Conservation (phyloP, 2,113 vertebrate genomes). For the Chlorocebus sabaeus region DNA sequence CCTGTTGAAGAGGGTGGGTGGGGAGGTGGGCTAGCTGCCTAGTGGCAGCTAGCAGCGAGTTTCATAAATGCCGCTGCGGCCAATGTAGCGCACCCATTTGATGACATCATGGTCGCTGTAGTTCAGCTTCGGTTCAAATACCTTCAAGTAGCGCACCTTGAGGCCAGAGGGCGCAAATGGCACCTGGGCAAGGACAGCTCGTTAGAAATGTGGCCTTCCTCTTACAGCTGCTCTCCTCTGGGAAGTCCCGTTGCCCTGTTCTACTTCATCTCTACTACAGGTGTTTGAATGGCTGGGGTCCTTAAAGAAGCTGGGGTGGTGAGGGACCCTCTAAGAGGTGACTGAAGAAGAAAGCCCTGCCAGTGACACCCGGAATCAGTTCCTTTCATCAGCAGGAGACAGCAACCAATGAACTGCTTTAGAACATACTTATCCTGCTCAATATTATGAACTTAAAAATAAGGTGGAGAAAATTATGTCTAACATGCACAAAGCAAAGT, state of each 20-base stretch:
- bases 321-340: neutral
- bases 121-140: slow-evolving; percentile 99
- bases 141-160: slow-evolving; percentile 99
- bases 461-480: slow-evolving; percentile 18
- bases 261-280: neutral
- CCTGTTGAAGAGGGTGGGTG: slow-evolving; percentile 69
- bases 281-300: neutral
- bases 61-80: slow-evolving; percentile 98
- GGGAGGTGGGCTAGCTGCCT: slow-evolving; percentile 56
- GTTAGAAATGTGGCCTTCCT: slow-evolving; percentile 43
- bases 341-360: neutral
- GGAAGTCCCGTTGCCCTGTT: neutral
- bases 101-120: slow-evolving; percentile 99
- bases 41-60: slow-evolving; percentile 93
- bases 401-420: slow-evolving; percentile 9
- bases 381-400: slow-evolving; percentile 29
- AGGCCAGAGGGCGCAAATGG: slow-evolving; percentile 98
- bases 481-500: neutral
- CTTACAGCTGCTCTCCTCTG: neutral
- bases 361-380: neutral
- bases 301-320: slow-evolving; percentile 7
- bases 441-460: slow-evolving; percentile 21
- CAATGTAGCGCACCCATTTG: slow-evolving; percentile 99
- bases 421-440: slow-evolving; percentile 18
- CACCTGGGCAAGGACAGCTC: slow-evolving; percentile 84